Evolutionary conservation across 2,113 vertebrate genomes (phyloP), one percentile per base, ranked within the genome.

Genomic region (Otolemur garnettii): DNA sequence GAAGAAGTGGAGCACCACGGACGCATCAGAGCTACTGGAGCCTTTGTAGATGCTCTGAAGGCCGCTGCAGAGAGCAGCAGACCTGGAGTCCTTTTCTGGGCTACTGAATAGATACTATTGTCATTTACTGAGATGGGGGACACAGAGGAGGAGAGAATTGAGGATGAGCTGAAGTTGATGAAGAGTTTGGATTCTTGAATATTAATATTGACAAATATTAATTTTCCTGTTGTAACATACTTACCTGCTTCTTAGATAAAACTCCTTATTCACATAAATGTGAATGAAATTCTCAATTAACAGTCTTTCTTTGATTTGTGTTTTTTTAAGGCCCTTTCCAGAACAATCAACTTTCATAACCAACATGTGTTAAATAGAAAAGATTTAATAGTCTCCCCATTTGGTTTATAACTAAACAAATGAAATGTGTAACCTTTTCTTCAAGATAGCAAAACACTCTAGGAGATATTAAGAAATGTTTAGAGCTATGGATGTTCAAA

Each of bases 131-230:
- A 80, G 4, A n/a, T 4, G 7, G 22, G 12, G 0, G 22, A 6
- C 26, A 7, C 2, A 55, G 28, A 19, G 91, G 9, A 8, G 12
- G 0, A 21, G 6, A 18, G 26, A n/a, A 2, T 0, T 50, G 24
- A 1, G 24, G 18, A 75, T 33, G 21, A 60, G 5, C 13, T 35
- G 12, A 87, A 6, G 1, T 6, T 19, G 18, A 35, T 35, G 53
- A 24, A 50, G 33, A 77, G 5, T 68, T 74, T 42, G 11, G 45
- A 75, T 19, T 90, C 21, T 66, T 87, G 69, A 75, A 35, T 38
- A 50, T 78, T 19, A 55, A 1, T 19, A 33, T 42, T 53, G 30
- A 91, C 42, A 71, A 72, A 12, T 42, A 33, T 8, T 11, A 13
- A 35, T 68, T 85, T 83, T 85, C 60, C 28, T 19, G 62, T 69